Percentiles rank a stretch among this genome's conserved stretches.
Conservation (phyloP, 1,140 invertebrate species). For the Camponotus pennsylvanicus region DNA sequence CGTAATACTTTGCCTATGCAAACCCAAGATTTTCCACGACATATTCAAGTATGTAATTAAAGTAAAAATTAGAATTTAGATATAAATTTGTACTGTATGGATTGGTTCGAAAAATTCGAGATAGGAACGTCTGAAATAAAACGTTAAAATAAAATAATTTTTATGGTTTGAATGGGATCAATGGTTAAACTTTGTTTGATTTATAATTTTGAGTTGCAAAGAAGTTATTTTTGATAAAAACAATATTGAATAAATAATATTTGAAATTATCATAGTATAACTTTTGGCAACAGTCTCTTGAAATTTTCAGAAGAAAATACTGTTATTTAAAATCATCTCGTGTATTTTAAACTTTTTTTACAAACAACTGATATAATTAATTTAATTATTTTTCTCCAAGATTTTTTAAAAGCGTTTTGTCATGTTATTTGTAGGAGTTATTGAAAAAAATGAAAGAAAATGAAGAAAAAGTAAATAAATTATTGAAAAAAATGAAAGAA, state of each 20-base stretch:
- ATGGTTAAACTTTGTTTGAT: neutral
- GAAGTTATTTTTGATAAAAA: too few relatives aligned
- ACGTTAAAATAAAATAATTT: neutral
- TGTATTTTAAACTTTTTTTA: too few relatives aligned
- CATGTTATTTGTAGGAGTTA: constrained; percentile 84
- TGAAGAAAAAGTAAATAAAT: constrained; percentile 85
- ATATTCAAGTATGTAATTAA: constrained; percentile 87
- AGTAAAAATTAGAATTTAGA: constrained; percentile 17
- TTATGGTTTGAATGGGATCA: neutral
- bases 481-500: constrained; percentile 89
- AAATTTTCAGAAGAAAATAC: too few relatives aligned
- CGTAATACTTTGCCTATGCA: constrained; percentile 90
- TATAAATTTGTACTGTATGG: neutral
- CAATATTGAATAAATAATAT: too few relatives aligned
- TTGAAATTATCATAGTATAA: too few relatives aligned
- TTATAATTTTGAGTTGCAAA: neutral
- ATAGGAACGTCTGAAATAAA: neutral
- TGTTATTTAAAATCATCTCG: too few relatives aligned
- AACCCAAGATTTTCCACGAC: constrained; percentile 91
- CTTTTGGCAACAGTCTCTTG: too few relatives aligned
- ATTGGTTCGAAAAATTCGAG: too few relatives aligned
- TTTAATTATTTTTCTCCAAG: neutral
- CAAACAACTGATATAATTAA: too few relatives aligned
- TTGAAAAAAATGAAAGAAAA: constrained; percentile 89
- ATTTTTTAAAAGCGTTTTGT: neutral